Evolutionary conservation across 2,888 invertebrate species (phyloP).

Genomic region (Caenorhabditis sp.): DNA sequence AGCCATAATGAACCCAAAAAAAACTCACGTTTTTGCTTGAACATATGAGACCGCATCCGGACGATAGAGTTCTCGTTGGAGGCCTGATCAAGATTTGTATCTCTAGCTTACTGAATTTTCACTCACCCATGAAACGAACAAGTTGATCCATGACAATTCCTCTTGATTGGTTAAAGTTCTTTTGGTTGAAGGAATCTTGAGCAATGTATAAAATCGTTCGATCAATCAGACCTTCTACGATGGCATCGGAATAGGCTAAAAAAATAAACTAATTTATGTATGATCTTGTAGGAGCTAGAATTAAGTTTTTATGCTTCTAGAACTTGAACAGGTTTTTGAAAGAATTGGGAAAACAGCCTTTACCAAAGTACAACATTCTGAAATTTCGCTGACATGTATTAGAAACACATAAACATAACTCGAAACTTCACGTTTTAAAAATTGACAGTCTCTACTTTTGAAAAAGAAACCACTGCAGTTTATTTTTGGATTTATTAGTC

Average conservation of each 20-base stretch:
- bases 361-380: too few relatives aligned
- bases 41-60: slow-evolving; percentile 68
- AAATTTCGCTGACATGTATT: too few relatives aligned
- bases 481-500: too few relatives aligned
- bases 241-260: slow-evolving; percentile 67
- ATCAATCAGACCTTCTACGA: slow-evolving; percentile 62
- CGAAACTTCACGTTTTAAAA: too few relatives aligned
- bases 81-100: slow-evolving; percentile 37
- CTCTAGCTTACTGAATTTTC: background rate
- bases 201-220: slow-evolving; percentile 65
- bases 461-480: too few relatives aligned
- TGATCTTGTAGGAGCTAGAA: too few relatives aligned
- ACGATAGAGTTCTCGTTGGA: slow-evolving; percentile 59
- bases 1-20: background rate
- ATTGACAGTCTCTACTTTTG: too few relatives aligned
- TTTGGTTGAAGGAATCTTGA: slow-evolving; percentile 55
- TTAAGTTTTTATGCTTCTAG: background rate
- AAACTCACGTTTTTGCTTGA: slow-evolving; percentile 43
- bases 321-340: background rate
- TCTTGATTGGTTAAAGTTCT: slow-evolving; percentile 48
- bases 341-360: too few relatives aligned
- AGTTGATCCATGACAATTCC: slow-evolving; percentile 68
- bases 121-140: slow-evolving; percentile 63
- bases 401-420: too few relatives aligned
- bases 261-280: too few relatives aligned